Evolutionary conservation across 1,140 invertebrate species (phyloP).

Genomic region (Anastrepha obliqua): DNA sequence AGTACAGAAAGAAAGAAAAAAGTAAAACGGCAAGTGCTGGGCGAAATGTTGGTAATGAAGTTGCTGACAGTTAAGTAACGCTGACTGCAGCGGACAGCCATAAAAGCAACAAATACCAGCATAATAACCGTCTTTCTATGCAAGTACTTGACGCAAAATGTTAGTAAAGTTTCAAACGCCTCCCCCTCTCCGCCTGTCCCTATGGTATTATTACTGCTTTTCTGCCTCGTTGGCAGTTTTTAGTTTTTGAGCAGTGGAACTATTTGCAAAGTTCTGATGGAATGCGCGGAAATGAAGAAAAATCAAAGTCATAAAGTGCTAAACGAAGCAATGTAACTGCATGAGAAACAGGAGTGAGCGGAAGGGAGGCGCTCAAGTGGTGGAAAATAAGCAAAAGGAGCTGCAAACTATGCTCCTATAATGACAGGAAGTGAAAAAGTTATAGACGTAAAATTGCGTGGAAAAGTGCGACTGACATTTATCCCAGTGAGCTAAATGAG

Average conservation of each 20-base stretch:
- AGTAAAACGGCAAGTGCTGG: background rate
- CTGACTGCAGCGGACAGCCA: slow-evolving; percentile 22
- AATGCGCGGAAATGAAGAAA: slow-evolving; percentile 48
- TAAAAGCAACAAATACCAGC: slow-evolving; percentile 12
- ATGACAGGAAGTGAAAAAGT: slow-evolving; percentile 47
- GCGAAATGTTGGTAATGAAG: background rate
- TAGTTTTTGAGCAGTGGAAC: slow-evolving; percentile 37
- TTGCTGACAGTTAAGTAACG: slow-evolving; percentile 36
- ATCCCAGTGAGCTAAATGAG: background rate
- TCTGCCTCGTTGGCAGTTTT: slow-evolving; percentile 49
- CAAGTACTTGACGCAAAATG: slow-evolving; percentile 34
- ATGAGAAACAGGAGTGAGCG: background rate
- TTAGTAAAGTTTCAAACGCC: slow-evolving; percentile 14
- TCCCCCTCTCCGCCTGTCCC: background rate
- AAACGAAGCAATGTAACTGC: background rate
- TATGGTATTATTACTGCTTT: slow-evolving; percentile 13
- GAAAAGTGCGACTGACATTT: background rate
- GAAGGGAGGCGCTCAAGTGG: background rate
- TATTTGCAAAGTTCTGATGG: slow-evolving; percentile 39
- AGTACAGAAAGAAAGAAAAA: background rate
- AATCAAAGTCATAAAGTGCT: slow-evolving; percentile 51
- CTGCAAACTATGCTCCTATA: slow-evolving; percentile 37
- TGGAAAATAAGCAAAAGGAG: slow-evolving; percentile 25
- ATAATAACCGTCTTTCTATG: slow-evolving; percentile 17
- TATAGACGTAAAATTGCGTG: background rate